Evolutionary conservation across 2,888 invertebrate genomes (phyloP), one percentile per base, ranked within the genome.

Genomic region (Itoplectis maculator): DNA sequence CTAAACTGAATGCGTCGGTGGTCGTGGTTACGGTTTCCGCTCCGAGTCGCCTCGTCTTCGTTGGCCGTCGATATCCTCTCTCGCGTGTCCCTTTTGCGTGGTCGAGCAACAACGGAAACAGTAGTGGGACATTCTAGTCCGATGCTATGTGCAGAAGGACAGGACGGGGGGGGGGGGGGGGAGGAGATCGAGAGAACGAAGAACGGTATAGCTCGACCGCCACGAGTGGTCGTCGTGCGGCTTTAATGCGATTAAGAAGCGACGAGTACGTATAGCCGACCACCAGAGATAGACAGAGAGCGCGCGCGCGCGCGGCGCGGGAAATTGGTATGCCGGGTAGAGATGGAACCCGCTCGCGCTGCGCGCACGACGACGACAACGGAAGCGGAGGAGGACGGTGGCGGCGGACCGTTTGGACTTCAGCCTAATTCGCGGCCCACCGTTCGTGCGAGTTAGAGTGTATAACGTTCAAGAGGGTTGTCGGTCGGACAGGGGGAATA

Each of bases 231-330:
- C 68, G 65, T 66, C 75, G 79, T 79, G 72, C 79, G 85, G 84
- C 84, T 82, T 89, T 90, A 90, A 91, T 88, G 86, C 86, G 87
- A 91, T 90, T 89, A 88, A 88, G 88, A 88, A 88, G 84, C 87
- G 83, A 85, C 83, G 85, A 88, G 83, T 87, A 84, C 86, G 74
- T 75, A 59, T 29, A 29, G 29, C 29, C 29, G 29, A 2, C 29
- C 79, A 45, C 59, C 35, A 35, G 35, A 54, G 35, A 29, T 5
- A 47, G 63, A 20, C 7, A 37, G 66, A 69, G 20, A 68, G 29
- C 29, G 59, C 59, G 61, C 76, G 61, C 70, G 65, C 77, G 35
- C 2, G 42, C 8, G 42, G 42, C 42, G 70, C 69, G 85, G 78
- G 83, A 86, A 89, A 89, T 90, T 89, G 86, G 90, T 90, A 91